These are phyloP conservation scores for Bursaphelenchus okinawaensis DNA, from an alignment of 2,888 invertebrate species.

Conservation along the genomic window DNA sequence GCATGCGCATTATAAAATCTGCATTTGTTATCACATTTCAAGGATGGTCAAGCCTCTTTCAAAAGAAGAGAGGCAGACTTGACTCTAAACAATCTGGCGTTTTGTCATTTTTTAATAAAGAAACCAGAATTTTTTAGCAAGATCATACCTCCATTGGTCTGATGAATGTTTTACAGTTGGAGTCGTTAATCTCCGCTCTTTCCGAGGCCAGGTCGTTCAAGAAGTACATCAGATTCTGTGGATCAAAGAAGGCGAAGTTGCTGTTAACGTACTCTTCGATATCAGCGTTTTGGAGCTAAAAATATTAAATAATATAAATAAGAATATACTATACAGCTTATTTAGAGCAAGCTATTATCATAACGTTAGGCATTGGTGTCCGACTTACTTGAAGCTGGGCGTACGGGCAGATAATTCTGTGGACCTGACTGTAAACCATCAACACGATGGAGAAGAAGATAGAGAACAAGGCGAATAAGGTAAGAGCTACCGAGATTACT, in stretches of 20 bases:
- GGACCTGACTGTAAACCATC: slow-evolving; percentile 21
- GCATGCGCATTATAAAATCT: too few species aligned
- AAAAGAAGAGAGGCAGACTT: too few species aligned
- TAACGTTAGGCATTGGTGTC: neutral
- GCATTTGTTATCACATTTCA: too few species aligned
- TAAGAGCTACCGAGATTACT: slow-evolving; percentile 4
- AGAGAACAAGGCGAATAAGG: slow-evolving; percentile 7
- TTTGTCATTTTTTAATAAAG: neutral
- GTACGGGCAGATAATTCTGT: slow-evolving; percentile 23
- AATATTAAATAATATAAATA: neutral
- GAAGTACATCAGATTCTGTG: slow-evolving; percentile 22
- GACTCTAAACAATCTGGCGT: neutral
- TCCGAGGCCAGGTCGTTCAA: slow-evolving; percentile 20
- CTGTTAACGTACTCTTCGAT: slow-evolving; percentile 27
- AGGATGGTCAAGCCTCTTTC: too few species aligned
- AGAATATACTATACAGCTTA: neutral
- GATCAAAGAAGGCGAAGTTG: slow-evolving; percentile 21
- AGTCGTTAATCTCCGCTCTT: slow-evolving; percentile 18
- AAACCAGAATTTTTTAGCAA: too few species aligned
- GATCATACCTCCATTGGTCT: slow-evolving; percentile 21
- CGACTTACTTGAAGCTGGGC: slow-evolving; percentile 19
- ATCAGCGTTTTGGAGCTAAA: slow-evolving; percentile 22
- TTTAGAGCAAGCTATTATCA: too few species aligned
- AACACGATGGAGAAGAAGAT: slow-evolving; percentile 13
- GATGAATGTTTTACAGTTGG: slow-evolving; percentile 17